phyloP scores from a whole-genome alignment of 2,888 invertebrate genomes.

The Tholera decimalis region DNA sequence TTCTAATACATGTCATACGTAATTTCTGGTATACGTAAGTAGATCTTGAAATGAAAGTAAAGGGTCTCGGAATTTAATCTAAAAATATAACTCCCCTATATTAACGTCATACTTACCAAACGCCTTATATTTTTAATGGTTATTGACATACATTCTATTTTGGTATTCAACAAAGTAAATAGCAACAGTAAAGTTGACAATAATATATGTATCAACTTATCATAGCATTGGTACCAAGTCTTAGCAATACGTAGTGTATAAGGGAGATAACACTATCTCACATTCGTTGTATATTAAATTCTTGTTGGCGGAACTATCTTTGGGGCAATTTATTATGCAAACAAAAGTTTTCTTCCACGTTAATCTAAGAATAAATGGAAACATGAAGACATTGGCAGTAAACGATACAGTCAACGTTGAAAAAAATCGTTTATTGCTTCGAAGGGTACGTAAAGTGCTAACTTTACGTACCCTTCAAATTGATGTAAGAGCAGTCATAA shows the following conservation, averaged over 20 bases:
- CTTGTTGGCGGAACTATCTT: conserved; percentile 48
- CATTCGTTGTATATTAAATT: conserved; percentile 37
- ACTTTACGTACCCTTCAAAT: too few relatives aligned
- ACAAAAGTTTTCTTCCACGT: conserved; percentile 25
- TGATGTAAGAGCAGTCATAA: too few relatives aligned
- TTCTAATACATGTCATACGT: too few relatives aligned
- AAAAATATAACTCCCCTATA: conserved; percentile 3
- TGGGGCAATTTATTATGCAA: conserved; percentile 24
- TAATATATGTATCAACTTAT: conserved; percentile 21
- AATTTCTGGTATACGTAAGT: too few relatives aligned
- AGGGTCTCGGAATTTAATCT: neutral
- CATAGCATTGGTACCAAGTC: conserved; percentile 21
- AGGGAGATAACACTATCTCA: conserved; percentile 47
- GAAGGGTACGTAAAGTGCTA: too few relatives aligned
- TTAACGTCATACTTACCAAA: conserved; percentile 29
- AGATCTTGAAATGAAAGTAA: neutral
- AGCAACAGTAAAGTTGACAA: neutral
- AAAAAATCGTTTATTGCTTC: too few relatives aligned
- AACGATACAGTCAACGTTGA: too few relatives aligned
- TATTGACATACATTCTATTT: conserved; percentile 31
- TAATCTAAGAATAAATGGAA: neutral
- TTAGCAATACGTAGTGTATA: conserved; percentile 16
- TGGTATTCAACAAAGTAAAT: neutral
- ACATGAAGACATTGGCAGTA: neutral
- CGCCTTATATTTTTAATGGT: conserved; percentile 14